phyloP scores from a whole-genome alignment of 2,797 vertebrate species.

The Melanotaenia parkinsoni region DNA sequence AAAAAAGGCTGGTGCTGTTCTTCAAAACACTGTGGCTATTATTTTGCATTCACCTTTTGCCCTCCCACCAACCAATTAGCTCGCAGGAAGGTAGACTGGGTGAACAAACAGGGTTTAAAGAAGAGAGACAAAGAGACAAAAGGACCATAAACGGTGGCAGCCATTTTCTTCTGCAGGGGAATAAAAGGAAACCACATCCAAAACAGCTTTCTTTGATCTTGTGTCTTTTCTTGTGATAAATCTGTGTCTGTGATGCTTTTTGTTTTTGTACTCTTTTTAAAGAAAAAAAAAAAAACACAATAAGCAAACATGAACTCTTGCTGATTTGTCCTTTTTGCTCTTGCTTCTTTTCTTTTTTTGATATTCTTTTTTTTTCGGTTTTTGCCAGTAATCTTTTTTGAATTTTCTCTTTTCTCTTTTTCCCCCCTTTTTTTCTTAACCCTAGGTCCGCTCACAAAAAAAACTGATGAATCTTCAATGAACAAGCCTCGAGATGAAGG shows the following conservation, averaged over 20 bases:
- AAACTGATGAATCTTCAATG: conserved; percentile 93
- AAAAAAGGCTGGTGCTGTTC: conserved; percentile 70
- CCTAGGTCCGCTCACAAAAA: conserved; percentile 98
- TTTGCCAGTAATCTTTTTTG: conserved; percentile 90
- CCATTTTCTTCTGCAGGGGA: conserved; percentile 66
- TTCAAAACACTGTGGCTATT: conserved; percentile 68
- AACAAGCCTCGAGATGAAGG: conserved; percentile 89
- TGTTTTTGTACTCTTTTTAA: conserved; percentile 81
- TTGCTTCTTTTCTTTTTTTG: conserved; percentile 88
- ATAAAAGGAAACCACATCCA: conserved; percentile 42
- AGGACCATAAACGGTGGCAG: conserved; percentile 50
- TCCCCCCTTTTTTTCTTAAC: conserved; percentile 92
- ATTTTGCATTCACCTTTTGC: conserved; percentile 44
- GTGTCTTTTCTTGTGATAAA: conserved; percentile 86
- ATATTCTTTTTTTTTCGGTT: conserved; percentile 81
- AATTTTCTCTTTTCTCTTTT: conserved; percentile 93
- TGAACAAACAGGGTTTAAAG: conserved; percentile 48
- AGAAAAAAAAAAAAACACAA: conserved; percentile 44
- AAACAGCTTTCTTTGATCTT: conserved; percentile 79
- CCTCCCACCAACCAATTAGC: conserved; percentile 22
- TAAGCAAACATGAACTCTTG: conserved; percentile 78
- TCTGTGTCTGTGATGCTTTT: conserved; percentile 85
- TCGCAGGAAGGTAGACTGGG: conserved; percentile 29
- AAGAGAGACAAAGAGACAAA: conserved; percentile 24
- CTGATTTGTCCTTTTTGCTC: conserved; percentile 86